These are phyloP conservation scores for Rhizomys pruinosus DNA, from an alignment of 2,113 vertebrate species.

Conservation along the genomic window DNA sequence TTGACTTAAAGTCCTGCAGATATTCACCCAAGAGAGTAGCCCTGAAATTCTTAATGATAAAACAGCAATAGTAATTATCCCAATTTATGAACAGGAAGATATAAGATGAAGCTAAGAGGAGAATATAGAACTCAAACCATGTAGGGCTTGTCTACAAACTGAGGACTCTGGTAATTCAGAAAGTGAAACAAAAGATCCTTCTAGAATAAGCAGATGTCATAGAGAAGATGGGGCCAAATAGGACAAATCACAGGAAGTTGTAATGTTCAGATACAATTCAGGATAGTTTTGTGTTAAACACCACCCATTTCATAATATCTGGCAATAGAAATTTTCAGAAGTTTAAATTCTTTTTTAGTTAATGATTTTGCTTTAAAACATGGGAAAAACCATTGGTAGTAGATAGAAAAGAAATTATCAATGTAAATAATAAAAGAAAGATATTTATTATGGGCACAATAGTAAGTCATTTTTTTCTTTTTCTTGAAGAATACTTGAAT, in stretches of 20 bases:
- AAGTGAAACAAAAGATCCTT: not conserved
- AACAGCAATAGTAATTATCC: not conserved
- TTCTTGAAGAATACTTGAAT: not conserved
- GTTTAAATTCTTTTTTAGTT: conserved; percentile 15
- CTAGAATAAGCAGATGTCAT: not conserved
- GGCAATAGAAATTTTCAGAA: not conserved
- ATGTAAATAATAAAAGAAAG: not conserved
- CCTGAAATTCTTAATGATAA: not conserved
- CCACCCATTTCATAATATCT: not conserved
- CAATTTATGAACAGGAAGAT: not conserved
- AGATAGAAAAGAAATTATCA: not conserved
- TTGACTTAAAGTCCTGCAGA: too few species aligned
- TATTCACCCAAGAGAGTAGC: not conserved
- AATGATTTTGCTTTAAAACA: conserved; percentile 25
- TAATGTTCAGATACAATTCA: not conserved
- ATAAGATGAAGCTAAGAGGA: not conserved
- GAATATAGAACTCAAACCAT: not conserved
- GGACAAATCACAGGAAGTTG: too few species aligned
- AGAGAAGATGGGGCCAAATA: not conserved
- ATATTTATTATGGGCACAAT: not conserved
- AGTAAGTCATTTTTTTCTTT: not conserved
- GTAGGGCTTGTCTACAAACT: not conserved
- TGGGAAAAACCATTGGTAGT: not conserved
- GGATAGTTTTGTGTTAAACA: not conserved
- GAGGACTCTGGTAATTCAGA: not conserved